Base-by-base conservation (phyloP, 2,888 invertebrate genomes). In the Panorpa germanica region DNA sequence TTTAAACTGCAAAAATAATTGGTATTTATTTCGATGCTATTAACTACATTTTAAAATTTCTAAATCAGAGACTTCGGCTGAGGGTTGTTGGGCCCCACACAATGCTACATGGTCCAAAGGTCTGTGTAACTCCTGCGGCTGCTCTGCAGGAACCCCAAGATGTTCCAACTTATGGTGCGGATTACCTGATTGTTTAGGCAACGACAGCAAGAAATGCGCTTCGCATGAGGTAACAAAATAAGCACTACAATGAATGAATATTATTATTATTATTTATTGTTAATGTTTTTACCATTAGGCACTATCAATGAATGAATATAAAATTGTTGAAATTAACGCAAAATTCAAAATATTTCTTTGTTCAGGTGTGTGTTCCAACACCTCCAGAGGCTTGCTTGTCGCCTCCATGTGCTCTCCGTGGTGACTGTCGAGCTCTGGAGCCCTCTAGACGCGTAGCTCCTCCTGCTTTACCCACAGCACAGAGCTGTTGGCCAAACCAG, bases 141-240 rank as follows among this genome's bases (percentile, higher is more conserved):
- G 90, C 51, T 63, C 63, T 35, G 70, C 70, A 40, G 76, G 77
- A 17, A 65, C 70, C 32, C 70, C 71, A 9, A 63, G 63, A 29
- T 90, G 88, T 57, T 81, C 82, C 39, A 73, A 77, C 47, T 66
- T 86, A 24, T 86, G 85, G 83, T 90, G 88, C 53, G 88, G 88
- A 10, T 66, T 82, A 35, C 67, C 72, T 31, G 85, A 85, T 57
- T 88, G 88, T 49, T 63, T 81, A 27, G 70, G 70, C 53, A 37
- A 49, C 49, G 49, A 53, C 35, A 50, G 56, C 29, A 31, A 46
- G 35, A 34, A 43, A 34, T 63, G 63, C 39, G 56, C 60, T 34
- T 52, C 64, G 3, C 65, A 64, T 43, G 63, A 58, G 31, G 57
- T 57, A 19, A 53, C 50, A 37, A 37, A 46, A 3, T 48, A 50